Evolutionary conservation across 2,888 invertebrate species (phyloP), one percentile per base, ranked within the genome.

Genomic region (Tipula confusa): DNA sequence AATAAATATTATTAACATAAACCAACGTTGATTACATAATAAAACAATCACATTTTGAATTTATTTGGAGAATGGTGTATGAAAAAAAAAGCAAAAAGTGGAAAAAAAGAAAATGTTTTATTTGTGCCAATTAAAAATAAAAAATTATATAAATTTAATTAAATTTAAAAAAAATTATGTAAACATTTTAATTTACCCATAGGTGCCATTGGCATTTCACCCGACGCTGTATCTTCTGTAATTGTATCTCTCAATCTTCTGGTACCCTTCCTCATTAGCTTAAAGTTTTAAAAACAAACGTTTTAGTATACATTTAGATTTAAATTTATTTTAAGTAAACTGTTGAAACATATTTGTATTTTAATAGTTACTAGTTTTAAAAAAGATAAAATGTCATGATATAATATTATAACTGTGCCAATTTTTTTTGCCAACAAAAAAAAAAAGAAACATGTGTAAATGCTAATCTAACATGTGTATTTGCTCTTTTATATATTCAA

Each of bases 251-350:
- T 43, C 29, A 83, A 29, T 83, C 83, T 43, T 83, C 18, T 43
- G 5, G 83, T 83, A 24, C 83, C 48, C 13, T 29, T 83, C 29
- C 83, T 43, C 83, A 83, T 83, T 29, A 83, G 29, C 83, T 83
- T n/a, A 43, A 24, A 29, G 29, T 83, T 29, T 15, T 9, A 3
- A 64, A 64, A 64, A 9, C 18, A 9, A 24, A 7, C 24, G 29
- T 29, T 80, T 31, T 29, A 15, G 29, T 29, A 2, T 9, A 7
- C 24, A 80, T 29, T 80, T 31, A 80, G 31, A 29, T 29, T 9
- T 9, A 18, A 24, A 1, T 64, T 64, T 1, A 7, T 9, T 64
- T 9, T 64, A 64, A 64, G 6, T 2, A 18, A 64, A 3, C 64
- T 24, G 24, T 5, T 64, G 18, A 18, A 64, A 64, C 1, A 24